These are phyloP conservation scores for Chascanopsetta lugubris DNA, from an alignment of 2,113 vertebrate genomes.

Conservation along the genomic window DNA sequence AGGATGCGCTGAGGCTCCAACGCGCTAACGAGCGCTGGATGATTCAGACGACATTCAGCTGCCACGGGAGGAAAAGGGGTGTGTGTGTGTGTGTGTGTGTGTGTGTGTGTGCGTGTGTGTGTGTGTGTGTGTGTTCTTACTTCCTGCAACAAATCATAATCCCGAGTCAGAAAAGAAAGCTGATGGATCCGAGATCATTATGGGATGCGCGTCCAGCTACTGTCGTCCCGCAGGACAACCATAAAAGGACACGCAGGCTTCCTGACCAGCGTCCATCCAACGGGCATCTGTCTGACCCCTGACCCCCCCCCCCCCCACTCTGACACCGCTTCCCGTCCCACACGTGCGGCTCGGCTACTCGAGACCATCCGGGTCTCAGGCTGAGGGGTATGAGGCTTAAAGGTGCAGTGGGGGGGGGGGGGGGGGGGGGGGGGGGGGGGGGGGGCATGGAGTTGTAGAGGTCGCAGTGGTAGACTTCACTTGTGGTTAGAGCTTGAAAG, in stretches of 20 bases:
- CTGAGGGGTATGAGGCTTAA: too few species aligned
- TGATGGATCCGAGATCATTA: constrained; percentile 50
- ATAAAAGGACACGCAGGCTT: constrained; percentile 71
- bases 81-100: constrained; percentile 32
- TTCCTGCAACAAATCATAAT: constrained; percentile 41
- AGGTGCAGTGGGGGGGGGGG: too few species aligned
- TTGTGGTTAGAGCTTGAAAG: too few species aligned
- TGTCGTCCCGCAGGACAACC: constrained; percentile 58
- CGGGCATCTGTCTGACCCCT: constrained; percentile 78
- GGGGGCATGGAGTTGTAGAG: too few species aligned
- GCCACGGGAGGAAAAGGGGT: constrained; percentile 17
- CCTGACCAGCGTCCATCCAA: constrained; percentile 68
- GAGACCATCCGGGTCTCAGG: too few species aligned
- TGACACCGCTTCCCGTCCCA: constrained; percentile 67
- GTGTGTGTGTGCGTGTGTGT: constrained; percentile 33
- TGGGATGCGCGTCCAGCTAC: constrained; percentile 46
- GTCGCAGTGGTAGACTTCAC: background rate
- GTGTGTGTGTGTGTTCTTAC: constrained; percentile 34
- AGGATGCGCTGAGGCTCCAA: background rate
- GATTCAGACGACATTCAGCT: constrained; percentile 20
- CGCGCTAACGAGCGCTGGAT: background rate
- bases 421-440: too few species aligned
- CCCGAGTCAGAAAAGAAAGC: constrained; percentile 11
- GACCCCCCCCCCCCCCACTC: constrained; percentile 63
- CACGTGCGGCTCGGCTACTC: constrained; percentile 62